Evolutionary conservation across 2,888 invertebrate genomes (phyloP).

Genomic region (Drosophila kokeensis): DNA sequence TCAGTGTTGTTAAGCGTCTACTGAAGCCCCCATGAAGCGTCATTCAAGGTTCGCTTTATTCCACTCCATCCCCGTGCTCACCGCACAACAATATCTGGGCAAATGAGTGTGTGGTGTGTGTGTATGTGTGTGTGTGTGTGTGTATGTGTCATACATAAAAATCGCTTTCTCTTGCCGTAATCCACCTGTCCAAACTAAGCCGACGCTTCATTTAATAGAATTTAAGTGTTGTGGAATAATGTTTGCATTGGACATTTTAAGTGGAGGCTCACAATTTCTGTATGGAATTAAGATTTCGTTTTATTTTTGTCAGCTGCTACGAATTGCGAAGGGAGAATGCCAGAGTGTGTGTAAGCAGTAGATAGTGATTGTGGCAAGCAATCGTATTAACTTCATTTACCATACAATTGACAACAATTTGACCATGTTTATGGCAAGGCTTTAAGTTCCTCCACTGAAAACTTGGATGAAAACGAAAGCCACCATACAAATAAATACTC

Average conservation of each 20-base stretch:
- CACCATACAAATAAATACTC: not conserved
- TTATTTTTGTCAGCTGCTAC: not conserved
- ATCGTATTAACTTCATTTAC: not conserved
- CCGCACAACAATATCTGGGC: not conserved
- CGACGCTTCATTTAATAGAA: not conserved
- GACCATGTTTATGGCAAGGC: not conserved
- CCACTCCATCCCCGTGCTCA: not conserved
- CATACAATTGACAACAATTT: not conserved
- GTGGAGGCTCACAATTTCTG: not conserved
- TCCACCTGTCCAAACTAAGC: slow-evolving; percentile 5
- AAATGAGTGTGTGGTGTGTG: not conserved
- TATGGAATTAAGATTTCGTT: not conserved
- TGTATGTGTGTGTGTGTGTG: not conserved
- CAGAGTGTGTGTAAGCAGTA: no score
- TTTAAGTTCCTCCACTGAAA: not conserved
- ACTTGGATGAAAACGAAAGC: not conserved
- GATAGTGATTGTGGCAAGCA: not conserved
- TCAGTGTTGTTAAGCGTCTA: slow-evolving; percentile 22
- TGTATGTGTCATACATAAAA: not conserved
- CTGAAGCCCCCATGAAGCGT: slow-evolving; percentile 4
- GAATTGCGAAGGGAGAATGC: not conserved
- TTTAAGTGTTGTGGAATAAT: not conserved
- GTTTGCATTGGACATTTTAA: slow-evolving; percentile 6
- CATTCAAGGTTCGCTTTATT: slow-evolving; percentile 11
- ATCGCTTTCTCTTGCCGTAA: slow-evolving; percentile 1